Evolutionary conservation across 2,113 vertebrate species (phyloP).

Genomic region (Onychostoma macrolepis): DNA sequence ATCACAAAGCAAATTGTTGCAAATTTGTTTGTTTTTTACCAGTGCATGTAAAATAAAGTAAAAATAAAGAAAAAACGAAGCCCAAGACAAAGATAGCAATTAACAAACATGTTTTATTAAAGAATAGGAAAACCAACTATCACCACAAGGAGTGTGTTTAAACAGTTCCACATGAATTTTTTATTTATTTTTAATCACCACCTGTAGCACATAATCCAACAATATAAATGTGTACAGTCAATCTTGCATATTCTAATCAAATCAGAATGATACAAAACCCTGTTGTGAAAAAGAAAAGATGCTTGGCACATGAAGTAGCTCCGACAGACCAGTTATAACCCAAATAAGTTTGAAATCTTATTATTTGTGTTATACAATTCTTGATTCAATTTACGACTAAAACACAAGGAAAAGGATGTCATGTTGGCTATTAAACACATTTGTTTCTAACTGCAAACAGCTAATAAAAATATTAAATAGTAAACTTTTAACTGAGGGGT

Average conservation of each 20-base stretch:
- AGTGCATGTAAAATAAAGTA: neutral
- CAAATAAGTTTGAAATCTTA: neutral
- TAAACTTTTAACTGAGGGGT: neutral
- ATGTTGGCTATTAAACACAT: neutral
- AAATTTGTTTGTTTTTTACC: neutral
- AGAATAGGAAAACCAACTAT: neutral
- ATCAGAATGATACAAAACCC: neutral
- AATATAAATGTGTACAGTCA: neutral
- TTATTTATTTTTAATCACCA: neutral
- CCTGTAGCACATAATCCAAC: neutral
- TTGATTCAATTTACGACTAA: neutral
- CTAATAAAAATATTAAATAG: neutral
- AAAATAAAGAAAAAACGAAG: neutral
- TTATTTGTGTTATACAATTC: neutral
- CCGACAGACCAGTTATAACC: neutral
- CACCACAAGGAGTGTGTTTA: neutral
- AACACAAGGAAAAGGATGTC: neutral
- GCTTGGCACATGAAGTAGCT: neutral
- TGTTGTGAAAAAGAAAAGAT: conserved; percentile 16
- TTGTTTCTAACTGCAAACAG: neutral
- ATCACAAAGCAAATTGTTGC: neutral
- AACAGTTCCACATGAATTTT: neutral
- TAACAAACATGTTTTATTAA: conserved; percentile 15
- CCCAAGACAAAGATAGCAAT: neutral
- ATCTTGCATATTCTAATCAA: neutral